A percentile compares a stretch with the other conserved stretches of the same genome.
Evolutionary conservation across 2,113 vertebrate species (phyloP).

Genomic region (Alouatta palliata): DNA sequence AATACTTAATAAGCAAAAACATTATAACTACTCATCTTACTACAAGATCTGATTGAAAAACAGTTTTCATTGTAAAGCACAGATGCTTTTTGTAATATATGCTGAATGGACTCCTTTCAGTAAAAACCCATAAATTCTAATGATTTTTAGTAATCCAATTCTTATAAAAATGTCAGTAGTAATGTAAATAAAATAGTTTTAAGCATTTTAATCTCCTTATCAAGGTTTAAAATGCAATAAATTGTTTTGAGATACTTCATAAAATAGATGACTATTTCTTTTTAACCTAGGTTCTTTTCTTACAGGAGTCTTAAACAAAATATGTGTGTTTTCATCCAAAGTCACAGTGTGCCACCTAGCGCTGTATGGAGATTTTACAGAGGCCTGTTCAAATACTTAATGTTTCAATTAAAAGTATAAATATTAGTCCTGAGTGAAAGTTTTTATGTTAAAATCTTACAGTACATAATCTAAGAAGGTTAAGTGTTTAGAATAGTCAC

Average conservation of each 20-base stretch:
- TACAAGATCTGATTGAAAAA: not conserved
- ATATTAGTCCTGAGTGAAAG: not conserved
- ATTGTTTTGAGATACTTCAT: conserved; percentile 13
- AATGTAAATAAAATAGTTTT: conserved; percentile 24
- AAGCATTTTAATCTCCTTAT: not conserved
- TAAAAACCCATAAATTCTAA: not conserved
- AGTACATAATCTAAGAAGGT: not conserved
- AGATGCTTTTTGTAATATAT: not conserved
- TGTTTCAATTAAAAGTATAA: conserved; percentile 11
- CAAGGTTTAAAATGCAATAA: conserved; percentile 17
- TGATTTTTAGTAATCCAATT: conserved; percentile 51
- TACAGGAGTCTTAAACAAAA: not conserved
- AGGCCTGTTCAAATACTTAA: not conserved
- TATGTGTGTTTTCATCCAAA: conserved; percentile 46
- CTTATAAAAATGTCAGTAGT: conserved; percentile 12
- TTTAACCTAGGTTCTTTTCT: conserved; percentile 11
- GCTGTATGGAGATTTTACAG: conserved; percentile 62
- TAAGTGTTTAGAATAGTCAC: not conserved
- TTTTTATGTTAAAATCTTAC: not conserved
- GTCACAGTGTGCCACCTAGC: conserved; percentile 83
- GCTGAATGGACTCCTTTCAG: conserved; percentile 4
- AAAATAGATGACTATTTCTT: not conserved
- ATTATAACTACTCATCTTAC: not conserved
- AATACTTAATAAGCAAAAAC: conserved; percentile 6
- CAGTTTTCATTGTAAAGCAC: conserved; percentile 22